Evolutionary conservation across 2,888 invertebrate genomes (phyloP).

Genomic region (Trachelus tabidus): DNA sequence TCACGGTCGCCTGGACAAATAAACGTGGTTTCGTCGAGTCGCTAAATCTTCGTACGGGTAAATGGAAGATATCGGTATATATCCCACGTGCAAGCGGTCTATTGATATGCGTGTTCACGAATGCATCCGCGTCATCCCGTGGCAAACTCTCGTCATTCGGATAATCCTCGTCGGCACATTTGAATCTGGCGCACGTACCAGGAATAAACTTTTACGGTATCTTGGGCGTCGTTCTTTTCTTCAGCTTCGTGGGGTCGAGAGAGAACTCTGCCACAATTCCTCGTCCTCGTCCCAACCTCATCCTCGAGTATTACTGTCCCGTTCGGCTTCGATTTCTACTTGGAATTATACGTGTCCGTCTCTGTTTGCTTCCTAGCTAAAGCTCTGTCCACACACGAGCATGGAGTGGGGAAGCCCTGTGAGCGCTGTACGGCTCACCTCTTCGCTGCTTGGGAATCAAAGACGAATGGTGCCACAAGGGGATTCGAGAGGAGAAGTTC

Average conservation of each 20-base stretch:
- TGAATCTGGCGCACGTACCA: conserved; percentile 53
- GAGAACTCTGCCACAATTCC: conserved; percentile 13
- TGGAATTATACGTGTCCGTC: conserved; percentile 44
- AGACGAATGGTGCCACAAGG: conserved; percentile 23
- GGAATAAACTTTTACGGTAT: conserved; percentile 51
- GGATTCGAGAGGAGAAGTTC: conserved; percentile 27
- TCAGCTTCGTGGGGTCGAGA: conserved; percentile 24
- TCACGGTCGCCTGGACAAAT: neutral
- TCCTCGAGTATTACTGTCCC: conserved; percentile 12
- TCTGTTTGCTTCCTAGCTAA: conserved; percentile 44
- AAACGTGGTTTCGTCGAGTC: neutral
- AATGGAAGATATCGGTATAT: neutral
- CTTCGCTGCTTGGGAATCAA: conserved; percentile 19
- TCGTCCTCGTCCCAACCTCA: conserved; percentile 3
- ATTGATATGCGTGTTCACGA: neutral
- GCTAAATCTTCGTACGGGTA: neutral
- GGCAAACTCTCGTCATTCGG: neutral
- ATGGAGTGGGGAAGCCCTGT: conserved; percentile 12
- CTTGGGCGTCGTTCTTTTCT: conserved; percentile 30
- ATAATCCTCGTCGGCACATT: conserved; percentile 19
- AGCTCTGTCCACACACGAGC: conserved; percentile 35
- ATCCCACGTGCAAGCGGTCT: neutral
- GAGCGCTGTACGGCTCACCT: neutral
- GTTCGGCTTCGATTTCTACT: conserved; percentile 20
- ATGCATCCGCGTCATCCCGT: neutral